phyloP scores from a whole-genome alignment of 2,797 vertebrate species.

The Premnoplex brunnescens region DNA sequence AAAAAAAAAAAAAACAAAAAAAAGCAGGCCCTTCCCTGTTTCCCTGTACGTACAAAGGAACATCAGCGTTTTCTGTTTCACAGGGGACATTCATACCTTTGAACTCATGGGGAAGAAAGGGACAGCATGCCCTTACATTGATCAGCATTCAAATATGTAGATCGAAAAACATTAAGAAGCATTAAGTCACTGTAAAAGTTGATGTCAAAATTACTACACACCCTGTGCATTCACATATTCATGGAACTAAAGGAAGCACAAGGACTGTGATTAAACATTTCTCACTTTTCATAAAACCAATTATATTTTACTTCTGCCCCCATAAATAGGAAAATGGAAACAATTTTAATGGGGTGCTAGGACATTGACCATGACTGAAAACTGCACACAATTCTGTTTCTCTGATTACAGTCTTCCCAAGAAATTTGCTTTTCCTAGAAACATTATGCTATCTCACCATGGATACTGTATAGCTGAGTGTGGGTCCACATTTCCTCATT shows the following conservation, averaged over 20 bases:
- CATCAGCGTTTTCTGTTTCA: not conserved
- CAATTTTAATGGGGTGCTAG: not conserved
- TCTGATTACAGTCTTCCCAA: not conserved
- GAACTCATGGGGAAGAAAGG: not conserved
- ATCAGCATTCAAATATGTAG: not conserved
- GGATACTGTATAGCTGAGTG: not conserved
- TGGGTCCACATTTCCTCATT: not conserved
- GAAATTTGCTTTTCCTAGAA: constrained; percentile 23
- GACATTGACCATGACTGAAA: not conserved
- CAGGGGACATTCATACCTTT: not conserved
- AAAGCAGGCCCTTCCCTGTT: not conserved
- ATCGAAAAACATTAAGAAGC: not conserved
- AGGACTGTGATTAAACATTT: not conserved
- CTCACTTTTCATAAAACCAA: not conserved
- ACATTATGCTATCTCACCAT: not conserved
- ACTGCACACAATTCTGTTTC: not conserved
- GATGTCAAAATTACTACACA: not conserved
- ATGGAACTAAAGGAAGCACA: not conserved
- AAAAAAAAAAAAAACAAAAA: not conserved
- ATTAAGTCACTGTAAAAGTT: not conserved
- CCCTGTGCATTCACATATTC: not conserved
- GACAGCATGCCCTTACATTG: not conserved
- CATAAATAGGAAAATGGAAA: not conserved
- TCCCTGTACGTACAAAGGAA: not conserved
- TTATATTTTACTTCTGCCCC: not conserved